Base-by-base conservation (phyloP, 2,797 vertebrate species). In the Hozukius guyotensis region DNA sequence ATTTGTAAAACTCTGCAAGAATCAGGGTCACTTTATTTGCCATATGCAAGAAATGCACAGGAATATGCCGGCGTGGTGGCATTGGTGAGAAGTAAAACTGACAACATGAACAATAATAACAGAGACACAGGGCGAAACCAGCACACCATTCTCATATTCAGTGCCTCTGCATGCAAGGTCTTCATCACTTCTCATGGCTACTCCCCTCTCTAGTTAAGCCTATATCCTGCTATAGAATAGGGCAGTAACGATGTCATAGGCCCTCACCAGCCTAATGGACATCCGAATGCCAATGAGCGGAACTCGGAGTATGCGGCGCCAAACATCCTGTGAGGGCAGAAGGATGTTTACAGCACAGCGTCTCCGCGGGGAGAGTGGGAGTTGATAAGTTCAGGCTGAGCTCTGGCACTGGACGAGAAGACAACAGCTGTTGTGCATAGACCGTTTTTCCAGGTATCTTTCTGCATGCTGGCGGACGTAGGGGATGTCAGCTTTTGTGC, bases 271-370 rank as follows among this genome's bases (percentile, higher is more conserved):
- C 61, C 85, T 81, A 88, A 92, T 76, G 75, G 60, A 82, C 85
- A 73, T 86, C 81, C 27, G 34, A 91, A 86, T 87, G 87, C 80
- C 82, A 84, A 71, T 18, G 63, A 75, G 76, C 24, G 85, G 76
- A 81, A 87, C 57, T 75, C 56, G 42, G 70, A 70, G 85, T 72
- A 71, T 59, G 67, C 71, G 59, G 80, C 55, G 46, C 75, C 87
- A 20, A 89, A 93, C 89, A 90, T 94, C 91, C 92, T 93, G 90
- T 81, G 72, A 79, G 55, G 75, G 72, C 62, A 78, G 75, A 69
- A 84, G 88, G 91, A 93, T 94, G 94, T 94, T 95, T 94, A 92
- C 85, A 83, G 76, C 76, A 66, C 62, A 65, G 74, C 61, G 32
- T 82, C 82, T 78, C 83, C 53, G 80, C 42, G 18, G 82, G 65